Evolutionary conservation across 2,113 vertebrate genomes (phyloP).

Genomic region (Cheilinus undulatus): DNA sequence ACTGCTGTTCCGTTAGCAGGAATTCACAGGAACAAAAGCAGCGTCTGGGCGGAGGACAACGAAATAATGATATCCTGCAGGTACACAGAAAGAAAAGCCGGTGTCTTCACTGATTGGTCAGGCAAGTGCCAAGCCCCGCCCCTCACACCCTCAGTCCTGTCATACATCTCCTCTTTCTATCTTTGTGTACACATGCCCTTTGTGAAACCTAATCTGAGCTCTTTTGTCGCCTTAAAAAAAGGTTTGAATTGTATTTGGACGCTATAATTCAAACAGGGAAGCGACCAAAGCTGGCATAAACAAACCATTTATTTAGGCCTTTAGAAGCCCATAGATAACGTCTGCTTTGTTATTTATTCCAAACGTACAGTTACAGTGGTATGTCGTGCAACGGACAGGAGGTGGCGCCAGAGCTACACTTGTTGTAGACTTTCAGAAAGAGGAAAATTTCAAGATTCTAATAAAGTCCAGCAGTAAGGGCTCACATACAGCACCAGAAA

Average conservation of each 20-base stretch:
- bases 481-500: too few species aligned
- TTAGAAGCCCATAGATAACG: too few species aligned
- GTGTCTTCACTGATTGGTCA: constrained; percentile 48
- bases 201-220: background rate
- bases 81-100: background rate
- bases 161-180: background rate
- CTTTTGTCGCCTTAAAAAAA: background rate
- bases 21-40: too few species aligned
- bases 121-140: background rate
- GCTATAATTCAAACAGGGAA: too few species aligned
- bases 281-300: background rate
- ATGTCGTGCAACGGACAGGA: background rate
- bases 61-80: constrained; percentile 7
- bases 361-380: too few species aligned
- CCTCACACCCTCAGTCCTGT: background rate
- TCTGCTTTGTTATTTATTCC: too few species aligned
- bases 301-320: too few species aligned
- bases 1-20: background rate
- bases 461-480: too few species aligned
- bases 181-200: background rate
- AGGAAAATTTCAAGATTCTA: too few species aligned
- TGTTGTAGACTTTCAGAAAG: too few species aligned
- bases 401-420: background rate
- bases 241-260: too few species aligned
- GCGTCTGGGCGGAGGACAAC: background rate